These are phyloP conservation scores for Eolophus roseicapilla DNA, from an alignment of 2,113 vertebrate genomes.

Conservation along the genomic window DNA sequence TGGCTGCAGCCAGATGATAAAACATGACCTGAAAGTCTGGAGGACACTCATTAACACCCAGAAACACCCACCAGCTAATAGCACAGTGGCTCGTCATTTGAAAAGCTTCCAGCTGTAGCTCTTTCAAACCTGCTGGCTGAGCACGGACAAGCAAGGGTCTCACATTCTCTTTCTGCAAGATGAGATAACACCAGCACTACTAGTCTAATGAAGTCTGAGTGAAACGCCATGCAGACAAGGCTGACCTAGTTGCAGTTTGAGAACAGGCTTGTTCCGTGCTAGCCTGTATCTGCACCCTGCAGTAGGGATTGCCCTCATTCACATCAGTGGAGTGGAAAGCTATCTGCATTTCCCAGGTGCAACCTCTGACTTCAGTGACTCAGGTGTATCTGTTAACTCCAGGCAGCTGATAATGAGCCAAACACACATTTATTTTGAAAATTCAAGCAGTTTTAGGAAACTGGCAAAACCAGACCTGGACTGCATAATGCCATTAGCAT, in stretches of 20 bases:
- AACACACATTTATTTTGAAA: not conserved
- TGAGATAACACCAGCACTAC: not conserved
- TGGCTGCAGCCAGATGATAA: not conserved
- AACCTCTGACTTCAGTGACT: not conserved
- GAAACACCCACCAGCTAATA: not conserved
- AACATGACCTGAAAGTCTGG: constrained; percentile 2
- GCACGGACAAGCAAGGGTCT: not conserved
- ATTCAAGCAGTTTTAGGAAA: not conserved
- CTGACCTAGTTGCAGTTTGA: not conserved
- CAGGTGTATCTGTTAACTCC: not conserved
- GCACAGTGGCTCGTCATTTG: not conserved
- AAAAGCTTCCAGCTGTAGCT: not conserved
- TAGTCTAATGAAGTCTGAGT: not conserved
- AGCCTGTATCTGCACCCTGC: not conserved
- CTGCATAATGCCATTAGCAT: not conserved
- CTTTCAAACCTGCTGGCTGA: not conserved
- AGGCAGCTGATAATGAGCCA: not conserved
- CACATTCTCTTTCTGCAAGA: not conserved
- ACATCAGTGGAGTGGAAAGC: not conserved
- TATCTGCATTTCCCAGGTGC: not conserved
- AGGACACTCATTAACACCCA: not conserved
- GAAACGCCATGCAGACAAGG: not conserved
- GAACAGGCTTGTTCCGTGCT: not conserved
- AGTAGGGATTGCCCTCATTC: fast-evolving
- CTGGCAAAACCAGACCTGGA: not conserved